Evolutionary conservation across 1,140 invertebrate species (phyloP), one percentile per base, ranked within the genome.

Genomic region (Lysiphlebus fabarum): DNA sequence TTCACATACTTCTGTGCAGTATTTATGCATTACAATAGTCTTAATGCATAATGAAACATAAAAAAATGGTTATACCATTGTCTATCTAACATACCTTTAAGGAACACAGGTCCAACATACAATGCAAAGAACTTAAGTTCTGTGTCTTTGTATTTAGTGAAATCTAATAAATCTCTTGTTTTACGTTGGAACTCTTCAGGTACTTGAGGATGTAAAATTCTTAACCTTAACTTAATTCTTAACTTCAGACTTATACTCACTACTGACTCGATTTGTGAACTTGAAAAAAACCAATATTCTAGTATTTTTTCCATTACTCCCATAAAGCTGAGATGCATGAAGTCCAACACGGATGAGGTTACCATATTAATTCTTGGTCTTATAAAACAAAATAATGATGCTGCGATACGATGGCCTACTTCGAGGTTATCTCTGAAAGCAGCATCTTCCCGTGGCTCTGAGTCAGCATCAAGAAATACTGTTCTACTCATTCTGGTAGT

Each of bases 61-160:
- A 61, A 36, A 44, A 60, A 63, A 55, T 61, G 55, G 7, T 60
- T 53, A 26, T 63, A 63, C 26, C 57, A 38, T 14, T 47, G 7
- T 9, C 34, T 4, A 17, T n/a, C 4, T 43, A 63, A 37, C 6
- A 60, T 36, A 41, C 34, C 33, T 62, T 58, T 55, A 5, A 57
- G 41, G 41, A 58, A 11, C 6, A 63, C 7, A 34, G 42, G 53
- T 10, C 60, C 60, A 36, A 26, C 37, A 11, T 42, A 50, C 33
- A 48, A 36, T 5, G 37, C 33, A 26, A 61, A 56, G 9, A 61
- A 57, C 42, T 38, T 8, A n/a, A 56, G 56, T 34, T 56, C 59
- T 6, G 58, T 60, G n/a, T 43, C 53, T 44, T 61, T 62, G 36
- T 38, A 62, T 7, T 54, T 51, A 7, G 40, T 2, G 5, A 62